These are phyloP conservation scores for Cheilosia grossa DNA, from an alignment of 2,888 invertebrate species.

Conservation along the genomic window DNA sequence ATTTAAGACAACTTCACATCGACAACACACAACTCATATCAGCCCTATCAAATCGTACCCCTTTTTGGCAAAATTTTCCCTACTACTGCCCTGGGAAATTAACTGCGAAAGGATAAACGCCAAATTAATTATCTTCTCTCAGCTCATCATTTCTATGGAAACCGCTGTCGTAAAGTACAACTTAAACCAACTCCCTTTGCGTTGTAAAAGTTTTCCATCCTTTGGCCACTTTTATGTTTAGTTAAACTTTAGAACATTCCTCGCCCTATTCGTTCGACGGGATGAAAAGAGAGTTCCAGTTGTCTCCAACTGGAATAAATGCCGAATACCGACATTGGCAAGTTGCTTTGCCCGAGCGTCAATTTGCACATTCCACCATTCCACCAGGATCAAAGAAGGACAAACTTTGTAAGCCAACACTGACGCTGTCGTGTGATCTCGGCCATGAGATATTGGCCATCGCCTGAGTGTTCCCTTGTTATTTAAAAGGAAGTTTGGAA, in stretches of 20 bases:
- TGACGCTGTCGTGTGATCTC: slow-evolving; percentile 64
- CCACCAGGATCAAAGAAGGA: slow-evolving; percentile 67
- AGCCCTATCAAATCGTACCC: slow-evolving; percentile 17
- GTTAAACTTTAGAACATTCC: slow-evolving; percentile 59
- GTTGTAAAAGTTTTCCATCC: slow-evolving; percentile 44
- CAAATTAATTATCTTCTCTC: slow-evolving; percentile 71
- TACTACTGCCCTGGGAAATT: slow-evolving; percentile 72
- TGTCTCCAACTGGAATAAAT: slow-evolving; percentile 68
- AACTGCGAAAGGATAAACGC: slow-evolving; percentile 72
- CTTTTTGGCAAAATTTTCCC: slow-evolving; percentile 31
- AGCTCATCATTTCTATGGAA: slow-evolving; percentile 67
- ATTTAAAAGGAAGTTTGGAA: slow-evolving; percentile 32
- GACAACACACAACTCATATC: slow-evolving; percentile 9
- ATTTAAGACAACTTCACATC: no score
- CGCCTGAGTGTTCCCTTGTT: slow-evolving; percentile 68
- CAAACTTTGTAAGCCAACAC: slow-evolving; percentile 73
- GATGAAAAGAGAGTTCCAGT: slow-evolving; percentile 19
- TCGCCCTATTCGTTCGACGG: neutral
- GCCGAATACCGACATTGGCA: slow-evolving; percentile 57
- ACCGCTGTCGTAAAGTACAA: slow-evolving; percentile 41
- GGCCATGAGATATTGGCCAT: slow-evolving; percentile 69
- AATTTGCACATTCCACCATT: slow-evolving; percentile 70
- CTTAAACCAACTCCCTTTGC: slow-evolving; percentile 62
- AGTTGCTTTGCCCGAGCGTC: slow-evolving; percentile 66
- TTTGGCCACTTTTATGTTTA: slow-evolving; percentile 17